Base-by-base conservation (phyloP, 1,140 invertebrate species). In the Ostrea denselamellosa region DNA sequence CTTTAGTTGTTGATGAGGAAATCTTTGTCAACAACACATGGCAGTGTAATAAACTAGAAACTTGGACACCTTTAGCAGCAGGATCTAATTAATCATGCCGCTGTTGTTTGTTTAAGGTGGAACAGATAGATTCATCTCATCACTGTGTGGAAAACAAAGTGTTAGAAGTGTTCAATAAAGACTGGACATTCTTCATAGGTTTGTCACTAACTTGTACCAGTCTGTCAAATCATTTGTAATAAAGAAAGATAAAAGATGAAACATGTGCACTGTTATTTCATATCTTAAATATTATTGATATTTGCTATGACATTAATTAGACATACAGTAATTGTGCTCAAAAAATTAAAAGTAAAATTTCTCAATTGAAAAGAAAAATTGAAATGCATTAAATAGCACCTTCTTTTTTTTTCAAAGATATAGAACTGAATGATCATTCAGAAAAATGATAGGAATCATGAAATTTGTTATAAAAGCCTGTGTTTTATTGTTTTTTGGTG, bases 1-100 rank as follows among this genome's bases (percentile, higher is more conserved):
- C 68, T 77, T 77, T 28, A 77, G 25, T 22, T 34, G 68, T 77
- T 77, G 9, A 77, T 25, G 68, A 77, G 68, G 22, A 28, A 25
- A 77, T 77, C 68, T 77, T 34, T 77, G 68, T 77, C 68, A 77
- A 77, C 68, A 77, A 25, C 68, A 77, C 25, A 77, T 34, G 68
- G 68, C 68, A 77, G 25, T 77, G 25, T 77, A 77, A 77, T 77
- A 77, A 77, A 77, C 68, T 77, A 14, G 4, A 14, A 28, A 34
- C 68, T 34, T 12, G 25, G 25, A 12, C 22, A 34, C 25, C 25
- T 9, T 14, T 25, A 77, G 25, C 68, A 77, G 68, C 25, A 77
- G 68, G 25, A 34, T 10, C 68, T 25, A 62, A 77, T 77, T 77
- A 77, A 77, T 77, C 68, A 77, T 17, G 3, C 3, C 8, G 25